Conservation (phyloP, 2,888 invertebrate species). For the Opisthograptis luteolata region DNA sequence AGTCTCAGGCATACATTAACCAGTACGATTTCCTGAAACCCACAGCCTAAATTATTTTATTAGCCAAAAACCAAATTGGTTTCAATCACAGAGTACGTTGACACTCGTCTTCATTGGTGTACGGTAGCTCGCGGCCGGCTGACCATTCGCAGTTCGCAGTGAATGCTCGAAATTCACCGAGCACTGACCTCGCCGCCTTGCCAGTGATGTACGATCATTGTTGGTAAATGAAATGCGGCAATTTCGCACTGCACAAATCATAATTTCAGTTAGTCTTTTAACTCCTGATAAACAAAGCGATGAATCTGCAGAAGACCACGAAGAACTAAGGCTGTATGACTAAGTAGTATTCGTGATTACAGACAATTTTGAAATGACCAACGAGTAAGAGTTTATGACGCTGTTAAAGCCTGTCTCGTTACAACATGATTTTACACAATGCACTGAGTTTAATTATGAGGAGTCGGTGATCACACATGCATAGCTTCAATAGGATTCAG, state of each 20-base stretch:
- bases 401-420: background rate
- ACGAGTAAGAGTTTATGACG: background rate
- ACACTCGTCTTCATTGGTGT: slow-evolving; percentile 17
- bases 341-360: background rate
- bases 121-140: slow-evolving; percentile 11
- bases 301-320: background rate
- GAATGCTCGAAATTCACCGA: slow-evolving; percentile 30
- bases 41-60: background rate
- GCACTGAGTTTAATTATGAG: background rate
- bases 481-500: background rate
- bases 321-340: background rate
- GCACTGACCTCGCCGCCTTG: slow-evolving; percentile 40
- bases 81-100: slow-evolving; percentile 13
- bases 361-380: background rate
- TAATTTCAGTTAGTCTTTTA: slow-evolving; percentile 5
- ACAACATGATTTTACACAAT: slow-evolving; percentile 1
- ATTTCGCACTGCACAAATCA: slow-evolving; percentile 21
- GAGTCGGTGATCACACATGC: background rate
- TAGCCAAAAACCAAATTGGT: slow-evolving; percentile 4
- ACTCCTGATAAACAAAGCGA: slow-evolving; percentile 1
- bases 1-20: slow-evolving; percentile 5
- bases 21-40: slow-evolving; percentile 2
- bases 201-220: slow-evolving; percentile 36
- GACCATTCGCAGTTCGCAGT: slow-evolving; percentile 41
- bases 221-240: slow-evolving; percentile 23